Evolutionary conservation across 1,140 invertebrate genomes (phyloP), one percentile per base, ranked within the genome.

Genomic region (Zophobas atratus): DNA sequence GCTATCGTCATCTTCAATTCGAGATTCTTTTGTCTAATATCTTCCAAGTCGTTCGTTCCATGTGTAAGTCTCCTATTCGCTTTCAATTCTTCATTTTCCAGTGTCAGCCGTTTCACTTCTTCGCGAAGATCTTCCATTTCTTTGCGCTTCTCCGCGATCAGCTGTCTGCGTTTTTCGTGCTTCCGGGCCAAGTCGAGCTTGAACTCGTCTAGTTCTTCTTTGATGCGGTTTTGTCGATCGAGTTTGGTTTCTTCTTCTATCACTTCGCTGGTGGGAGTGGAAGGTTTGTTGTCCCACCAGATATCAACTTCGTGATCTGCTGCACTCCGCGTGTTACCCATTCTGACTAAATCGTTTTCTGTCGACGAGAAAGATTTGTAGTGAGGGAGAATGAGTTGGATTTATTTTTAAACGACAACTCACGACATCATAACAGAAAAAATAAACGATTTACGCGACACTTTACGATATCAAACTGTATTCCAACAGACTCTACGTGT

Each of bases 51-150:
- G 60, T 84, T 74, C 72, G 84, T 77, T 75, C 87, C 85, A 75
- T 77, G 32, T 77, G 39, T 8, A 82, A 72, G 84, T 86, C 79
- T 85, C 86, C 81, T 87, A 85, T 41, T 88, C 79, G 49, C 86
- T 84, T 75, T 87, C 49, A 85, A 80, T 38, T 71, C 80, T 46
- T 85, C 83, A 78, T 89, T 89, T 76, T 89, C 85, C 75, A 87
- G 85, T 77, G 85, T 88, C 81, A 91, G 88, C 39, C 82, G 83
- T 56, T 87, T 82, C 80, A 92, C 81, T 79, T 90, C 87, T 48
- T 88, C 84, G 51, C 90, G 88, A 48, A 92, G 82, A 36, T 86
- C 86, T 48, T 86, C 80, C 76, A 92, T 89, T 80, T 92, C 90
- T 32, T 88, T 86, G 73, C 88, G 88, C 77, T 91, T 88, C 74